Evolutionary conservation across 2,113 vertebrate genomes (phyloP).

Genomic region (Irena cyanogastra): DNA sequence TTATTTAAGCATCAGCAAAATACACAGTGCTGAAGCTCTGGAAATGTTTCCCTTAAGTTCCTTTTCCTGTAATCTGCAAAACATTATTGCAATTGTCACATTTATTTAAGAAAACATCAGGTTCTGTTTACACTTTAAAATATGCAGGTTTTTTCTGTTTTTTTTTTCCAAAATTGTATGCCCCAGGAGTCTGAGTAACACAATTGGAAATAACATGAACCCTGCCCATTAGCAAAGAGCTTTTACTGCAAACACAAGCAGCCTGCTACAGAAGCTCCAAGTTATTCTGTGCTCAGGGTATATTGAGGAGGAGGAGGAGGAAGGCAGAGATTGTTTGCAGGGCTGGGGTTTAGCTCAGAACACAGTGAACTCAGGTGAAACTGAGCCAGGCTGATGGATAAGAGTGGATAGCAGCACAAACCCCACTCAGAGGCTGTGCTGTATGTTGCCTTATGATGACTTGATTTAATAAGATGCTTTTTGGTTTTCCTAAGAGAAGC

Average conservation of each 20-base stretch:
- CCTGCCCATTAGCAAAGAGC: background rate
- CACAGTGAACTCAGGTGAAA: background rate
- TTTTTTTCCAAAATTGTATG: background rate
- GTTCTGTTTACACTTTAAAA: conserved; percentile 50
- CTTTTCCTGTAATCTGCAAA: conserved; percentile 23
- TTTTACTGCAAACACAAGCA: conserved; percentile 10
- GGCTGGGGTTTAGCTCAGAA: background rate
- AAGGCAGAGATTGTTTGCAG: background rate
- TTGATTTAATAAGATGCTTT: background rate
- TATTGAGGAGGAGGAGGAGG: background rate
- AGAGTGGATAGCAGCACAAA: background rate
- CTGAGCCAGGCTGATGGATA: background rate
- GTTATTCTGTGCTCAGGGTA: background rate
- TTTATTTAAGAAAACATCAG: conserved; percentile 64
- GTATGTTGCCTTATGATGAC: background rate
- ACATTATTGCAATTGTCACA: conserved; percentile 44
- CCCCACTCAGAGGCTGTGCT: background rate
- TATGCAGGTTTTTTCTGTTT: background rate
- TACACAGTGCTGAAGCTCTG: conserved; percentile 12
- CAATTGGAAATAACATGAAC: background rate
- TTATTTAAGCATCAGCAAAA: conserved; percentile 61
- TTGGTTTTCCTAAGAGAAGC: background rate
- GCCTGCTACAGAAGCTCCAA: background rate
- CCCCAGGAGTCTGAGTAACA: conserved; percentile 16
- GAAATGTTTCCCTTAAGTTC: conserved; percentile 21